phyloP scores from a whole-genome alignment of 2,797 vertebrate genomes.

The Acridotheres tristis region DNA sequence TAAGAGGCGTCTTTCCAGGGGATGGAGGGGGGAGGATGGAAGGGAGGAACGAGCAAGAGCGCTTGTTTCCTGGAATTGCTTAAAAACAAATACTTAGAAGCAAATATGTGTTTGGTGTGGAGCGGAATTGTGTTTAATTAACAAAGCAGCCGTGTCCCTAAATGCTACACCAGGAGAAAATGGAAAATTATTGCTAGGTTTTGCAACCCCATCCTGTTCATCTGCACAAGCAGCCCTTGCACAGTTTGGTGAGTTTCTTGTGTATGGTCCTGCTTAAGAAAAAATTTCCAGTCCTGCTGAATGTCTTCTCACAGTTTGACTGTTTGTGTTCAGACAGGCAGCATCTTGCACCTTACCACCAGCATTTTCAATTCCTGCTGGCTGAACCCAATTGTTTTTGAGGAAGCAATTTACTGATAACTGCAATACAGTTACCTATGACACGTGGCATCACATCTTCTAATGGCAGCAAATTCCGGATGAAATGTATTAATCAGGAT shows the following conservation, averaged over 20 bases:
- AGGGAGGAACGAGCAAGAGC: neutral
- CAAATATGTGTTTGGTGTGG: neutral
- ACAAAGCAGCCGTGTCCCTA: neutral
- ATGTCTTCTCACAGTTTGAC: neutral
- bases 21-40: neutral
- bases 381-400: neutral
- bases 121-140: neutral
- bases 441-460: neutral
- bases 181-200: neutral
- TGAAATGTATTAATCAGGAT: neutral
- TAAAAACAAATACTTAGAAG: neutral
- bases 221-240: neutral
- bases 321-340: neutral
- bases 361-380: neutral
- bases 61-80: slow-evolving; percentile 29
- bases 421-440: neutral
- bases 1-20: neutral
- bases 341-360: neutral
- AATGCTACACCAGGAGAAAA: neutral
- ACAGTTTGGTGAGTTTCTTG: neutral
- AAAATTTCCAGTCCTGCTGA: neutral
- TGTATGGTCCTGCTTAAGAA: neutral
- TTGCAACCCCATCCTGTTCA: neutral
- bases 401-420: neutral
- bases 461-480: neutral